A percentile compares a stretch with the other conserved stretches of the same genome.
These are phyloP conservation scores for Strix aluco DNA, from an alignment of 2,113 vertebrate species.

Conservation along the genomic window DNA sequence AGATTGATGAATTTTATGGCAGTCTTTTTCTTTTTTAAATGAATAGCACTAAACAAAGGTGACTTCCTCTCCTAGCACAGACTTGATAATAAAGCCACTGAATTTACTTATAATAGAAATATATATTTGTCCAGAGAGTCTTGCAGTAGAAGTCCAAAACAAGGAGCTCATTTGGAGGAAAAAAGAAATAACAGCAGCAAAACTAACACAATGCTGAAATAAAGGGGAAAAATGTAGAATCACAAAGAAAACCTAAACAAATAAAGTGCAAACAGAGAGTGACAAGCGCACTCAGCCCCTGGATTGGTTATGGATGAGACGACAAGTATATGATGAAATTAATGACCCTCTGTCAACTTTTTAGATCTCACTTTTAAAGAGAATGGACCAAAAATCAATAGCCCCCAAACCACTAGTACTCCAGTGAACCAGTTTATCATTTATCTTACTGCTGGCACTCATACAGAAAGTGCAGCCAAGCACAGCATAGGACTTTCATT, in stretches of 20 bases:
- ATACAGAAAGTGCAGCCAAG: slow-evolving; percentile 86
- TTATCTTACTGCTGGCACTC: slow-evolving; percentile 87
- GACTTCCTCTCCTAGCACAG: background rate
- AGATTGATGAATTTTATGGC: slow-evolving; percentile 58
- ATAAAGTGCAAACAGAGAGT: slow-evolving; percentile 90
- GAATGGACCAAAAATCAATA: slow-evolving; percentile 89
- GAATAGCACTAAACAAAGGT: background rate
- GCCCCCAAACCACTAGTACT: slow-evolving; percentile 86
- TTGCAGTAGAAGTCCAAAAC: background rate
- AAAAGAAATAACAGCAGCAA: slow-evolving; percentile 30
- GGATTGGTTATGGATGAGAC: slow-evolving; percentile 88
- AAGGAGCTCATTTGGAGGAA: background rate
- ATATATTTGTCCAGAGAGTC: background rate
- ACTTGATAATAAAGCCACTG: background rate
- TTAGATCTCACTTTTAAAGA: slow-evolving; percentile 91
- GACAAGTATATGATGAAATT: slow-evolving; percentile 89
- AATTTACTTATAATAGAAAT: background rate
- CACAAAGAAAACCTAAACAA: slow-evolving; percentile 86
- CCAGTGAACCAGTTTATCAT: slow-evolving; percentile 85
- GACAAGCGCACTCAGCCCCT: slow-evolving; percentile 81
- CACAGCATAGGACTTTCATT: slow-evolving; percentile 79
- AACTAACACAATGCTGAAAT: slow-evolving; percentile 21
- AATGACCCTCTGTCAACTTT: slow-evolving; percentile 91
- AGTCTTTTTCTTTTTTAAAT: slow-evolving; percentile 42
- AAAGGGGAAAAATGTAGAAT: slow-evolving; percentile 62